Conservation (phyloP, 2,113 vertebrate species). For the Brachyhypopomus gauderio region DNA sequence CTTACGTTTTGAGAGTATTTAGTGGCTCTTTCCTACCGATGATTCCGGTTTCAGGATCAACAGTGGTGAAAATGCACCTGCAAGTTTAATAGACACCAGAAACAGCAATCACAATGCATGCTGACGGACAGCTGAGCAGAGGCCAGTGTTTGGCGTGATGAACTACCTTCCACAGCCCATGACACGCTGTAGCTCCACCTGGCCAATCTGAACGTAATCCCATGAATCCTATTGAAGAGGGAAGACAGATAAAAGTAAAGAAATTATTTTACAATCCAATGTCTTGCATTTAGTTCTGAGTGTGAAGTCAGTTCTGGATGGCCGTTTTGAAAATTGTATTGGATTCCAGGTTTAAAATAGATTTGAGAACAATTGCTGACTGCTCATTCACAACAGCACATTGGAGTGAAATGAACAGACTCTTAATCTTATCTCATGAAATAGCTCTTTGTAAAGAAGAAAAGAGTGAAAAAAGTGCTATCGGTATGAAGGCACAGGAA, state of each 20-base stretch:
- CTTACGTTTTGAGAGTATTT: slow-evolving; percentile 88
- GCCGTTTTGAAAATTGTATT: not conserved
- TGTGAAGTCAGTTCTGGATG: not conserved
- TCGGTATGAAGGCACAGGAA: not conserved
- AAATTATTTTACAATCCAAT: slow-evolving; percentile 19
- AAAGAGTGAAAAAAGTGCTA: not conserved
- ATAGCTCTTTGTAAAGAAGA: too few species aligned
- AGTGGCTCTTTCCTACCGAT: slow-evolving; percentile 87
- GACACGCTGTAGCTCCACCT: slow-evolving; percentile 77
- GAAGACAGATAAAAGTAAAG: slow-evolving; percentile 23
- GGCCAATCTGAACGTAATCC: slow-evolving; percentile 87
- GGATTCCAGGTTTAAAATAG: not conserved
- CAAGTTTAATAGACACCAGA: not conserved
- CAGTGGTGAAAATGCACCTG: slow-evolving; percentile 90
- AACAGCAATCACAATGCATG: not conserved
- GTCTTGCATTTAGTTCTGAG: too few species aligned
- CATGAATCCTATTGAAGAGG: slow-evolving; percentile 83
- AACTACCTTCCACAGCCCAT: slow-evolving; percentile 87
- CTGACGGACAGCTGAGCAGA: not conserved
- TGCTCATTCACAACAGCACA: not conserved
- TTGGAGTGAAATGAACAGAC: not conserved
- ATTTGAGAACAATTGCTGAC: not conserved
- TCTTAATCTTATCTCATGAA: not conserved
- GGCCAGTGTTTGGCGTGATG: not conserved
- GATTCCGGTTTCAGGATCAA: slow-evolving; percentile 91